Percentiles rank a stretch among this genome's conserved stretches.
These are phyloP conservation scores for Dicycla oo DNA, from an alignment of 2,888 invertebrate species.

Conservation along the genomic window DNA sequence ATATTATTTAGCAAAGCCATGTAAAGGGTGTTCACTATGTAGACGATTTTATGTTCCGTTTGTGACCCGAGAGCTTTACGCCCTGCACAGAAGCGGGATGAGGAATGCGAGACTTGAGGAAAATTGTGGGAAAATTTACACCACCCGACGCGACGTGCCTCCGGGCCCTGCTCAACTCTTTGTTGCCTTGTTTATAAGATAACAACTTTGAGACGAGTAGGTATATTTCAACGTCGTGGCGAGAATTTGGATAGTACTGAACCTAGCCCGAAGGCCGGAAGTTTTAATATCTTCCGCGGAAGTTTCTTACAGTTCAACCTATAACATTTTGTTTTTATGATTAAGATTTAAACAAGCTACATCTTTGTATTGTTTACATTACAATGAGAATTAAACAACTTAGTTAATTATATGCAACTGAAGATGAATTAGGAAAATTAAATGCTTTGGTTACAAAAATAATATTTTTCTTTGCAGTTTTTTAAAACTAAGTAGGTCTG, in stretches of 20 bases:
- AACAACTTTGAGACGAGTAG: slow-evolving; percentile 13
- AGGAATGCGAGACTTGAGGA: slow-evolving; percentile 43
- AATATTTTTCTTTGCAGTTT: not conserved
- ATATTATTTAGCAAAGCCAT: too few species aligned
- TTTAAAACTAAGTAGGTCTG: too few species aligned
- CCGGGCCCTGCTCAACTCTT: slow-evolving; percentile 56
- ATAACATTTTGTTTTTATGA: slow-evolving; percentile 23
- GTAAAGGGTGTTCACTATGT: slow-evolving; percentile 28
- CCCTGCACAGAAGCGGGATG: slow-evolving; percentile 46
- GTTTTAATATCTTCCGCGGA: too few species aligned
- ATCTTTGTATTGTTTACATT: slow-evolving; percentile 24
- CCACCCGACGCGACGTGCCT: slow-evolving; percentile 36
- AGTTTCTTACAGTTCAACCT: slow-evolving; percentile 10
- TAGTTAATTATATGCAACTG: not conserved
- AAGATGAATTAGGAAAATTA: not conserved
- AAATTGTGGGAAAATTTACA: too few species aligned
- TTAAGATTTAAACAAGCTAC: slow-evolving; percentile 27
- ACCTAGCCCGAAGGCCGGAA: slow-evolving; percentile 13
- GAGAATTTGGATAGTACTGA: slow-evolving; percentile 29
- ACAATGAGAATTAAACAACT: slow-evolving; percentile 1
- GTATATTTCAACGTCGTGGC: slow-evolving; percentile 3
- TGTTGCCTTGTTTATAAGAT: slow-evolving; percentile 57
- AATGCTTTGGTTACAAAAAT: not conserved
- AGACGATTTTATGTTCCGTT: slow-evolving; percentile 52
- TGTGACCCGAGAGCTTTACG: slow-evolving; percentile 48